Evolutionary conservation across 2,797 vertebrate genomes (phyloP).

Genomic region (Botia kubotai): DNA sequence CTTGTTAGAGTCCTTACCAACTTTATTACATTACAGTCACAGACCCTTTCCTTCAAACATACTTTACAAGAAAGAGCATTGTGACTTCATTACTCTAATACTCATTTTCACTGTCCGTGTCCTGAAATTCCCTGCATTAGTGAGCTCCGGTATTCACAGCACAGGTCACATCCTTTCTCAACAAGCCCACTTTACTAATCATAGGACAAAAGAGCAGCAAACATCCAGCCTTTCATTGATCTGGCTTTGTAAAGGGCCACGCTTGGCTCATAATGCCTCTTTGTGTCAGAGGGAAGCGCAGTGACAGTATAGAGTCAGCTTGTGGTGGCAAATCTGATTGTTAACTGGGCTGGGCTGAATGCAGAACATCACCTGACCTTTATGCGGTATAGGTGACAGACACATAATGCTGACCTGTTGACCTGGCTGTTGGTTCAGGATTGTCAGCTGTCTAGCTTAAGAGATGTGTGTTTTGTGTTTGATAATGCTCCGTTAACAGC

Average conservation of each 20-base stretch:
- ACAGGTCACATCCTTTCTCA: slow-evolving; percentile 35
- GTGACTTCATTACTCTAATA: neutral
- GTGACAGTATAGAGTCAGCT: slow-evolving; percentile 64
- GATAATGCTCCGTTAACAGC: neutral
- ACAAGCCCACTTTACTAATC: slow-evolving; percentile 67
- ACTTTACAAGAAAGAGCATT: neutral
- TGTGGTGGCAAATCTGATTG: slow-evolving; percentile 64
- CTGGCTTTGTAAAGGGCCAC: slow-evolving; percentile 60
- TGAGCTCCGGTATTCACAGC: slow-evolving; percentile 29
- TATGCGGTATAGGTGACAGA: neutral
- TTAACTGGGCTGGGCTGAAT: slow-evolving; percentile 38
- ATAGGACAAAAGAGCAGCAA: slow-evolving; percentile 71
- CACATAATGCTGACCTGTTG: neutral
- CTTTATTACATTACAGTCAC: neutral
- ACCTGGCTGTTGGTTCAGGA: neutral
- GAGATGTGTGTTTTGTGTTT: neutral
- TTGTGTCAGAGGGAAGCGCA: slow-evolving; percentile 68
- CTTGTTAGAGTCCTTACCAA: neutral
- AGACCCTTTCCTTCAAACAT: neutral
- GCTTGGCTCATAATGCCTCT: slow-evolving; percentile 60
- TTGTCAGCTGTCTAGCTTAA: slow-evolving; percentile 8
- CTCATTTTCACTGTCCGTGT: neutral
- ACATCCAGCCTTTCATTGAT: slow-evolving; percentile 70
- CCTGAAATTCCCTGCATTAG: slow-evolving; percentile 14
- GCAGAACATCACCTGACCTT: slow-evolving; percentile 40